A percentile compares a stretch with the other conserved stretches of the same genome.
phyloP scores from a whole-genome alignment of 1,140 invertebrate genomes.

The Acromyrmex charruanus region DNA sequence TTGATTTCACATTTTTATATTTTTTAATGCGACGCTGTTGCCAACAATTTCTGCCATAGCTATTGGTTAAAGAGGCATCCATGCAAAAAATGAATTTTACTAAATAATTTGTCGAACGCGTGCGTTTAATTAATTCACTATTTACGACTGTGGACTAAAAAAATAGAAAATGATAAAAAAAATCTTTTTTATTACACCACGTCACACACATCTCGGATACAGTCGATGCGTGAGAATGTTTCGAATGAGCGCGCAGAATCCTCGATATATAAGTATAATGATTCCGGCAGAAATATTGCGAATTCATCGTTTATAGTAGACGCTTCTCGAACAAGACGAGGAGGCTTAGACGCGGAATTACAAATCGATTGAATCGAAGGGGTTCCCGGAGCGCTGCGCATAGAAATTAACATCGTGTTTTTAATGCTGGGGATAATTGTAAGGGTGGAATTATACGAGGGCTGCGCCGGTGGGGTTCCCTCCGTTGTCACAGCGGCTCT shows the following conservation, averaged over 20 bases:
- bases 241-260: neutral
- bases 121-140: conserved; percentile 51
- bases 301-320: conserved; percentile 64
- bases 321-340: conserved; percentile 72
- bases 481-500: conserved; percentile 82
- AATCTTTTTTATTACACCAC: conserved; percentile 14
- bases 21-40: conserved; percentile 51
- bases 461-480: conserved; percentile 79
- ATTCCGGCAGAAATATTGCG: conserved; percentile 63
- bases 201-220: neutral
- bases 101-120: conserved; percentile 45
- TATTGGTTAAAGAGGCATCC: conserved; percentile 42
- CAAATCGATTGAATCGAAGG: conserved; percentile 86
- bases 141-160: conserved; percentile 36
- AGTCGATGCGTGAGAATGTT: neutral
- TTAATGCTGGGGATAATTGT: conserved; percentile 86
- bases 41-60: conserved; percentile 39
- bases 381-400: conserved; percentile 77
- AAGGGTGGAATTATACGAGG: conserved; percentile 86
- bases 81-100: conserved; percentile 43
- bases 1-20: conserved; percentile 51
- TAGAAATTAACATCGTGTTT: conserved; percentile 87
- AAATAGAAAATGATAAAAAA: conserved; percentile 8
- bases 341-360: conserved; percentile 82
- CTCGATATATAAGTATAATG: conserved; percentile 1